Percentiles rank a stretch among this genome's conserved stretches.
These are phyloP conservation scores for Tinamus major DNA, from an alignment of 2,797 vertebrate species.

Conservation along the genomic window DNA sequence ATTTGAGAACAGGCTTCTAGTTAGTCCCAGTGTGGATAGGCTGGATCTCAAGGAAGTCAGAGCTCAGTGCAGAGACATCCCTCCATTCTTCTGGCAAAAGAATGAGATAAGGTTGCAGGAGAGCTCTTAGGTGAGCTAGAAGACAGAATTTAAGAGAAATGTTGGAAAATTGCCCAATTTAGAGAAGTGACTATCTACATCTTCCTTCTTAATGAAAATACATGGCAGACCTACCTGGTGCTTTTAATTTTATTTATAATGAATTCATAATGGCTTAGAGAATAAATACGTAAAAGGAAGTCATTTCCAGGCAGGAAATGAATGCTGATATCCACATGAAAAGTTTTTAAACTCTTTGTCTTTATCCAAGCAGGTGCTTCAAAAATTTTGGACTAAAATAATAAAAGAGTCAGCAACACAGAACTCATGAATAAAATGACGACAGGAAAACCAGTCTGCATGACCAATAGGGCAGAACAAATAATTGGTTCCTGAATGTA, in stretches of 20 bases:
- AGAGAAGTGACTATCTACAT: neutral
- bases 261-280: neutral
- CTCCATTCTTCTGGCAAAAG: neutral
- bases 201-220: neutral
- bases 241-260: neutral
- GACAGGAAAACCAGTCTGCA: neutral
- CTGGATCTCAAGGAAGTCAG: neutral
- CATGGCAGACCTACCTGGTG: neutral
- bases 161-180: neutral
- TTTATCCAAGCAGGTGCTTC: neutral
- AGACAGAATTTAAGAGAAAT: neutral
- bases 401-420: neutral
- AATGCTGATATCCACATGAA: neutral
- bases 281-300: neutral
- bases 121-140: neutral
- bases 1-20: neutral
- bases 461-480: neutral
- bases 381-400: neutral
- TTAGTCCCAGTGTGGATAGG: neutral
- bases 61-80: neutral
- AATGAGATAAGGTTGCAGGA: neutral
- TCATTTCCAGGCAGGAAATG: neutral
- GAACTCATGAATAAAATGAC: neutral
- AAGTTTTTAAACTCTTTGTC: neutral
- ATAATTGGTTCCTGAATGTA: neutral